phyloP scores from a whole-genome alignment of 2,113 vertebrate genomes.

The Apus apus region DNA sequence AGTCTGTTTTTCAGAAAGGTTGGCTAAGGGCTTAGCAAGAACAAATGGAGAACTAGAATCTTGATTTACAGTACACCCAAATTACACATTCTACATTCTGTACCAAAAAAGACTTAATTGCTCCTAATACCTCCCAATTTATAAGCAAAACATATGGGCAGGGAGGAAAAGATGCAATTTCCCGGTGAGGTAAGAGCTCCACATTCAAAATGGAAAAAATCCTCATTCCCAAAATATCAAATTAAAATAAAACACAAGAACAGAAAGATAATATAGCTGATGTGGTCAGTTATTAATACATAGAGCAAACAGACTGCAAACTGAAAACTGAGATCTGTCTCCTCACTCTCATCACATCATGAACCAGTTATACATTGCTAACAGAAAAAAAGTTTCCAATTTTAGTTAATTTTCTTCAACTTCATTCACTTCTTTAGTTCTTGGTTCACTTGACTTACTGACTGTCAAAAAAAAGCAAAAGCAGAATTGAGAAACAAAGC shows the following conservation, averaged over 20 bases:
- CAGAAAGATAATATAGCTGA: neutral
- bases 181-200: neutral
- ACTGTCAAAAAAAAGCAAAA: neutral
- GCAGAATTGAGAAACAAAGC: neutral
- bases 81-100: neutral
- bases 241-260: neutral
- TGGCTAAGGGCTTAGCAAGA: neutral
- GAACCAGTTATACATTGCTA: neutral
- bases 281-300: neutral
- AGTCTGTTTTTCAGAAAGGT: neutral
- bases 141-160: fast-evolving
- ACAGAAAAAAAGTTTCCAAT: neutral
- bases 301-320: neutral
- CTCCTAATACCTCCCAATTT: neutral
- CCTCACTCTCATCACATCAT: neutral
- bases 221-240: neutral
- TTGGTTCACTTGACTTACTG: neutral
- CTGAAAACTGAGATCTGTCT: neutral
- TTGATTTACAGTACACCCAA: neutral
- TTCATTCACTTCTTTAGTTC: conserved; percentile 25
- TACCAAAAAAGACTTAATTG: neutral
- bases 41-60: neutral
- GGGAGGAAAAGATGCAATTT: neutral
- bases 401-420: conserved; percentile 11
- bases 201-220: neutral